Base-by-base conservation (phyloP, 2,888 invertebrate genomes). In the Cheilosia vernalis region DNA sequence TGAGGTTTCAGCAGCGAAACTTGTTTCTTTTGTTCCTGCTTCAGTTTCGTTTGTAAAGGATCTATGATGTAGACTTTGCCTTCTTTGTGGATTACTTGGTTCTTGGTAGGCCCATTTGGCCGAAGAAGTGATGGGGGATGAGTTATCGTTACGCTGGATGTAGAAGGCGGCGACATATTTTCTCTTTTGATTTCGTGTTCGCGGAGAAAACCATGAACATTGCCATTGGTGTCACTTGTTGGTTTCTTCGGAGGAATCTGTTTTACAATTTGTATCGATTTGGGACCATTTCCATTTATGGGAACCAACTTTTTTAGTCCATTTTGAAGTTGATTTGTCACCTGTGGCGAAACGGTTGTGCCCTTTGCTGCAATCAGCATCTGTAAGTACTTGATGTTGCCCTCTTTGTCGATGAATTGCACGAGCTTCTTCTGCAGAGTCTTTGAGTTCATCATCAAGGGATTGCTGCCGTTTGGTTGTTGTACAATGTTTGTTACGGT, bases 31-130 rank as follows among this genome's bases (percentile, higher is more conserved):
- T 88, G 89, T 10, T 90, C 89, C 78, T 91, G 91, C 60, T 90
- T 91, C 0, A 91, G 86, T 86, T 90, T 91, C 2, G 89, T 88
- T 85, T 92, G 91, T 60, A 90, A 51, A 0, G 91, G 92, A 89
- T 92, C 92, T 21, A 92, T 90, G 17, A 92, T 90, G 72, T 89
- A 91, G 6, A 92, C 88, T 88, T 91, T 92, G 1, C 92, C 92
- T 40, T 90, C 91, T 64, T 90, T 92, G 74, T 91, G 90, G 30
- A 91, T 89, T 1, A 92, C 89, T 0, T 90, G 88, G 66, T 91
- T 91, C 70, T 88, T 85, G 0, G 44, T 69, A 6, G 85, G 73
- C 10, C 85, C 85, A 66, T 56, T 74, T 6, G 33, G 24, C 1
- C 72, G 81, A 17, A 76, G 27, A 2, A 72, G 24, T 51, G 64